Evolutionary conservation across 1,140 invertebrate genomes (phyloP).

Genomic region (Pemphigus obesinymphae): DNA sequence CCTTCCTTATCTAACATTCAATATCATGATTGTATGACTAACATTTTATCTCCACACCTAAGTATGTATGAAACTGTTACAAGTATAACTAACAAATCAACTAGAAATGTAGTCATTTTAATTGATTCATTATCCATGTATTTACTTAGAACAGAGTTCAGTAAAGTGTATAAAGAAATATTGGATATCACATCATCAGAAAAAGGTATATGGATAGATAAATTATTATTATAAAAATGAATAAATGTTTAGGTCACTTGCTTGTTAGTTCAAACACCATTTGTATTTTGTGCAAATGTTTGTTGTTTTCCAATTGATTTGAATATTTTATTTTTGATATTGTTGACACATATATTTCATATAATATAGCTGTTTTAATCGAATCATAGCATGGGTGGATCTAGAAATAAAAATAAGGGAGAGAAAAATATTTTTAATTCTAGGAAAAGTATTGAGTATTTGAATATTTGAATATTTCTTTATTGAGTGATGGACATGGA

Average conservation of each 20-base stretch:
- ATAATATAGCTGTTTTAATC: too few relatives aligned
- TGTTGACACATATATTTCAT: too few relatives aligned
- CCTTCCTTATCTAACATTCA: neutral
- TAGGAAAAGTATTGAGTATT: too few relatives aligned
- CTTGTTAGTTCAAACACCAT: neutral
- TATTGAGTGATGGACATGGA: too few relatives aligned
- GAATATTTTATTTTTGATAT: too few relatives aligned
- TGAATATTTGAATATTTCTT: too few relatives aligned
- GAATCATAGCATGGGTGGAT: too few relatives aligned
- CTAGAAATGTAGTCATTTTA: conserved; percentile 8
- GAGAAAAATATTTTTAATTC: too few relatives aligned
- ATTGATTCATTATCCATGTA: conserved; percentile 30
- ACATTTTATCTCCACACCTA: neutral
- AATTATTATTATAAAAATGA: neutral
- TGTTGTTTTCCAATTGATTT: too few relatives aligned
- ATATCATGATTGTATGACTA: conserved; percentile 23
- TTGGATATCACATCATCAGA: conserved; percentile 15
- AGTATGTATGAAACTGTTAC: neutral
- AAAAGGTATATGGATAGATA: neutral
- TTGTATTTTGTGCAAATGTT: too few relatives aligned
- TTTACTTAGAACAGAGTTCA: conserved; percentile 2
- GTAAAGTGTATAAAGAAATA: conserved; percentile 20
- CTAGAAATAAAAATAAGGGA: too few relatives aligned
- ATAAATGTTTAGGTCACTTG: neutral
- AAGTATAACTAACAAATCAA: neutral